Evolutionary conservation across 2,888 invertebrate genomes (phyloP).

Genomic region (Amorpha juglandis): DNA sequence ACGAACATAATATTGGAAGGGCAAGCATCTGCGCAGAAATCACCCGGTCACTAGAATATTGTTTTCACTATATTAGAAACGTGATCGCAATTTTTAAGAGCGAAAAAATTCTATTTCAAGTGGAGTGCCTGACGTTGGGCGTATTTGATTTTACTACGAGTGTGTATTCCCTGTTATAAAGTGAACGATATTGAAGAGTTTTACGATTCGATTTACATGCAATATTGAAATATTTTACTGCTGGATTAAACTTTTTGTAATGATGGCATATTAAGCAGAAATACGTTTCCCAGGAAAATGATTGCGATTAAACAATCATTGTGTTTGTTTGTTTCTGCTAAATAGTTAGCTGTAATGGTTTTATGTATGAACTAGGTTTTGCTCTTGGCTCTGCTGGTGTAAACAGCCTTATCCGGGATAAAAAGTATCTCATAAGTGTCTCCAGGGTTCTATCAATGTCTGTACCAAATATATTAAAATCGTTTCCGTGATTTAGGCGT

Average conservation of each 20-base stretch:
- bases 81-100: constrained; percentile 84
- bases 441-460: too few species aligned
- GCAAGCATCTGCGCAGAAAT: constrained; percentile 81
- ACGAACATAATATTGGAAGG: constrained; percentile 72
- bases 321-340: too few species aligned
- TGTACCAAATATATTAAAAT: too few species aligned
- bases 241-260: not conserved
- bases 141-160: constrained; percentile 77
- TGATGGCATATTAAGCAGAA: not conserved
- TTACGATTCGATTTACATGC: constrained; percentile 72
- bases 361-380: too few species aligned
- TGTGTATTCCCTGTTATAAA: constrained; percentile 76
- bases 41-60: constrained; percentile 85
- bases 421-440: too few species aligned
- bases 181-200: constrained; percentile 72
- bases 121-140: constrained; percentile 68
- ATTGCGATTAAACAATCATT: too few species aligned
- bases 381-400: too few species aligned
- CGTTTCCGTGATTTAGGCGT: too few species aligned
- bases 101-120: constrained; percentile 82
- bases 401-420: too few species aligned
- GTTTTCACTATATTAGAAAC: constrained; percentile 86
- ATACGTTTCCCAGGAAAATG: too few species aligned
- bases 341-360: too few species aligned
- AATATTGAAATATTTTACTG: constrained; percentile 63